Evolutionary conservation across 2,888 invertebrate species (phyloP), one percentile per base, ranked within the genome.

Genomic region (Asteroscopus sphinx): DNA sequence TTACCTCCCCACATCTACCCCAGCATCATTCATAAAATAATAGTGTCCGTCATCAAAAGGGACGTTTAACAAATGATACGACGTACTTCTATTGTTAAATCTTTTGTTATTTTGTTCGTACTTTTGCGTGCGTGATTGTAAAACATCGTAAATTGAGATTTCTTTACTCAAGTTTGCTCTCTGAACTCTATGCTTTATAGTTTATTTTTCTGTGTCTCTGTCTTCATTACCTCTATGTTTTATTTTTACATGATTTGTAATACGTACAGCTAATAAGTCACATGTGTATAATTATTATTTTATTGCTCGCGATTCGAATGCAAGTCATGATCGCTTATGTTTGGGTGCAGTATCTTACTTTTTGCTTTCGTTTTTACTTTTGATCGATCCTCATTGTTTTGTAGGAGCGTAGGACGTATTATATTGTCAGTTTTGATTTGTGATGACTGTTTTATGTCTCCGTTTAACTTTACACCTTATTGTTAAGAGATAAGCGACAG

Each of bases 61-160:
- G 92, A 92, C 92, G 90, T 90, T 92, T 93, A 91, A 93, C 93
- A 94, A 94, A 94, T 93, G 93, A 93, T 92, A 93, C 87, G 86
- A 88, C 89, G 87, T 83, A 88, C 86, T 89, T 85, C 92, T 89
- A 93, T 93, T 92, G 92, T 93, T 91, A 85, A 89, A 88, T 79
- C 90, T 90, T 90, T 92, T 91, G 92, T 92, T 91, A 86, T 89
- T 91, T 89, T 85, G 86, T 86, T 87, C 87, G 81, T 84, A 75
- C 60, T 75, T 75, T 64, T 75, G 83, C 76, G 76, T 75, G 70
- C 62, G 41, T 64, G 71, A 71, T 59, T 64, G 45, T 68, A 77
- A 72, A 88, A 83, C 61, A 82, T 69, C 81, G 37, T 79, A 88
- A 65, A 32, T 48, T 49, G n/a, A 16, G 17, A 21, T 28, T 45